Percentiles rank a stretch among this genome's conserved stretches.
Conservation (phyloP, 2,888 invertebrate species). For the Eustalomyia histrio region DNA sequence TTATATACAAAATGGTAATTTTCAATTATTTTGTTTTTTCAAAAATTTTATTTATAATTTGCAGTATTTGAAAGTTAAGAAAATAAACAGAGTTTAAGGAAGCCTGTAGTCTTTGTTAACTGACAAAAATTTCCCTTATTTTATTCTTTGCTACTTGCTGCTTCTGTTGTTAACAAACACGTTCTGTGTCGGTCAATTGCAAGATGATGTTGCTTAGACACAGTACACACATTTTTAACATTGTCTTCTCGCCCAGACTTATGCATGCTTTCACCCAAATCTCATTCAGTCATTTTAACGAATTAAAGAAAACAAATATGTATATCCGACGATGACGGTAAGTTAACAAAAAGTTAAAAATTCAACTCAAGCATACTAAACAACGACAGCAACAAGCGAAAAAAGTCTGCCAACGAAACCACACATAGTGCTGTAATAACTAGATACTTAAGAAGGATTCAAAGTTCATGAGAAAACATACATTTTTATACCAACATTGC, state of each 20-base stretch:
- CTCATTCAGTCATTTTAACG: constrained; percentile 7
- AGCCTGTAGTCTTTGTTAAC: neutral
- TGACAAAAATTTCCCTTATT: neutral
- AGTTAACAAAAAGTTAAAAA: constrained; percentile 28
- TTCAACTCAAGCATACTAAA: neutral
- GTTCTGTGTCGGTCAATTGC: constrained; percentile 50
- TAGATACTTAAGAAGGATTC: no score
- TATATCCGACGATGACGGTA: constrained; percentile 27
- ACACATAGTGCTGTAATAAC: no score
- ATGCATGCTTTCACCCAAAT: constrained; percentile 5
- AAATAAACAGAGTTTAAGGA: neutral
- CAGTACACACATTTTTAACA: neutral
- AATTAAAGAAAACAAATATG: constrained; percentile 6
- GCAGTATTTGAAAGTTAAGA: neutral
- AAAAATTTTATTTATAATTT: no score
- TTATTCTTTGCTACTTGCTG: neutral
- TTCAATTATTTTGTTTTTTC: no score
- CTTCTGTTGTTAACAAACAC: constrained; percentile 42
- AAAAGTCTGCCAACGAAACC: no score
- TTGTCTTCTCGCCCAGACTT: constrained; percentile 13
- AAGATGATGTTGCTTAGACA: constrained; percentile 37
- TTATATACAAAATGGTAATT: no score
- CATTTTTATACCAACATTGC: no score
- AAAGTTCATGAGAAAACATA: no score
- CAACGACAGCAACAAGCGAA: neutral